Evolutionary conservation across 2,113 vertebrate species (phyloP), one percentile per base, ranked within the genome.

Genomic region (Ivindomyrus marchei): DNA sequence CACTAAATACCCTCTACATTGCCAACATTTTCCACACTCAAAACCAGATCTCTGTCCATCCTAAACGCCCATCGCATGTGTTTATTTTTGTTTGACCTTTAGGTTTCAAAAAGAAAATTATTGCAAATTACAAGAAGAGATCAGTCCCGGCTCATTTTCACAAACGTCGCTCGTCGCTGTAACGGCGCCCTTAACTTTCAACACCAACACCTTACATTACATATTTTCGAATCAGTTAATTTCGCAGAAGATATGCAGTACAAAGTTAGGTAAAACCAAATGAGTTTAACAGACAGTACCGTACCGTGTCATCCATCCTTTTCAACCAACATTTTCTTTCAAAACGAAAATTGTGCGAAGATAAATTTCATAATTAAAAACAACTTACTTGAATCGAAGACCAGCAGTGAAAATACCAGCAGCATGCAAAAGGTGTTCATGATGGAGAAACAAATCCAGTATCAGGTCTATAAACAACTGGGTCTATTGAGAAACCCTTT

Each of bases 331-430:
- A 88, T 62, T 42, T 8, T 17, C 53, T 88, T 53, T 17, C 6
- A 36, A 50, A 52, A 50, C n/a, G 1, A 53, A 19, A 52, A 87
- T 52, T 62, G 27, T n/a, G 36, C 31, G 3, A 10, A 45, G 42
- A 66, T 17, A 45, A 9, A 39, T 36, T 39, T 24, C 5, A 10
- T 46, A 53, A 31, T 89, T 62, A 45, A 89, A 89, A 90, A 46
- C 36, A n/a, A 84, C 85, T 90, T 92, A 92, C 91, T 86, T 92
- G 91, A 86, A 56, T 47, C 86, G 56, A 90, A 85, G 86, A 88
- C 77, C 56, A 58, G 31, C 49, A 90, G 47, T 45, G 90, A n/a
- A 80, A 90, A 88, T 52, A 91, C 36, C 58, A 89, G 85, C 6
- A 19, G 5, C n/a, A 66, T 88, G 21, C 77, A 46, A 31, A 49